Evolutionary conservation across 2,797 vertebrate genomes (phyloP), one percentile per base, ranked within the genome.

Genomic region (Eulemur albifrons): DNA sequence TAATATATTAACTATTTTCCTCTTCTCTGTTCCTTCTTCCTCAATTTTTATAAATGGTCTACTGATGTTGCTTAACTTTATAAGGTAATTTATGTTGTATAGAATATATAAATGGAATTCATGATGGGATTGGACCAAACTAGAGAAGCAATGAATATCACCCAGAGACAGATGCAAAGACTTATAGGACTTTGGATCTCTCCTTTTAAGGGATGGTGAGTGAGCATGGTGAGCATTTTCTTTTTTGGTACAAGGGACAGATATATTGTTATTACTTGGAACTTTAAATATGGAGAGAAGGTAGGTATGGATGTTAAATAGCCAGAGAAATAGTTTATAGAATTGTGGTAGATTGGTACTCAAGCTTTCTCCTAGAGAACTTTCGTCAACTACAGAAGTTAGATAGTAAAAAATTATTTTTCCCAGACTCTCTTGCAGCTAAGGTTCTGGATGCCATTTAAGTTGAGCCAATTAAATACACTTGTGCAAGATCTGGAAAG

Each of bases 401-500:
- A 82, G 59, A 63, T 69, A 83, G 50, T 54, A 50, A 65, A 87
- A 32, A 52, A 38, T 52, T 23, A 45, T 59, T 45, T 65, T 43
- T 50, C 10, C n/a, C 13, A 17, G 79, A 69, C 63, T 95, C 79
- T 79, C 48, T 93, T 93, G 86, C 82, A 91, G 70, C 57, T 93
- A 87, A 90, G 23, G 40, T 38, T 86, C 67, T 83, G 63, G 38
- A 40, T 76, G 17, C 5, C 20, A 35, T 82, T 76, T 40, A 32
- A 83, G 1, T 35, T 61, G 38, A 67, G 32, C 25, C 45, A 79
- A 15, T 80, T 63, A 85, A 82, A 79, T 27, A 25, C 21, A 82
- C 14, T n/a, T 73, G 63, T 21, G 30, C 7, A 73, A 82, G 75
- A 90, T 40, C 14, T 80, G n/a, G 67, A 84, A 88, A 54, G 38